Evolutionary conservation across 1,140 invertebrate species (phyloP), one percentile per base, ranked within the genome.

Genomic region (Drosophila elegans): DNA sequence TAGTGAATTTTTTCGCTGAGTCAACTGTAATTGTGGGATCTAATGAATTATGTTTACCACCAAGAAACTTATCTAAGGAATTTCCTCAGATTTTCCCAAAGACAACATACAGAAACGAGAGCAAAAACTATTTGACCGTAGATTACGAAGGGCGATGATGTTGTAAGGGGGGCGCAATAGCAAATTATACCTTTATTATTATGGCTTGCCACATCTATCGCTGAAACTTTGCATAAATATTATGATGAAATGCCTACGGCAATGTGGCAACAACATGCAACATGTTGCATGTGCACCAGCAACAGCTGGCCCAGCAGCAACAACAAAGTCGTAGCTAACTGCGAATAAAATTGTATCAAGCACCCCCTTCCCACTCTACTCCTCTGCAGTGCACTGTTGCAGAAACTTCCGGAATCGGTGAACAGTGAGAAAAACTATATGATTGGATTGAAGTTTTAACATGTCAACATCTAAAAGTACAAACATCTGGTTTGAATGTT

Each of bases 211-310:
- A 83, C 80, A 83, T 75, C 63, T 71, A 51, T 78, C 52, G 79
- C 29, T 78, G 79, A 36, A 59, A 52, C 41, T 71, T 72, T 72
- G 68, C 68, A 72, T 72, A 72, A 72, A 71, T 57, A 72, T 57
- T 27, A 57, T 71, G 68, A 41, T 72, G 68, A 71, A 72, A 72
- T 71, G 68, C 51, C 67, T 57, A 48, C 36, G 67, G 52, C 68
- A 71, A 72, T 72, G 66, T 66, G 68, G 68, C 49, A 48, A 57
- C 53, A 72, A 66, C 88, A 90, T 90, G 86, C 86, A 90, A 90
- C 86, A 85, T 90, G 86, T 90, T 90, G 82, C 86, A 90, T 90
- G 86, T 79, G 62, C 68, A 62, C 6, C 56, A 59, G 45, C 61
- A 56, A 12, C 51, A 67, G 45, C 55, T 60, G 59, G 44, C 39